Conservation (phyloP, 2,797 vertebrate genomes). For the Darevskia nairensis region DNA sequence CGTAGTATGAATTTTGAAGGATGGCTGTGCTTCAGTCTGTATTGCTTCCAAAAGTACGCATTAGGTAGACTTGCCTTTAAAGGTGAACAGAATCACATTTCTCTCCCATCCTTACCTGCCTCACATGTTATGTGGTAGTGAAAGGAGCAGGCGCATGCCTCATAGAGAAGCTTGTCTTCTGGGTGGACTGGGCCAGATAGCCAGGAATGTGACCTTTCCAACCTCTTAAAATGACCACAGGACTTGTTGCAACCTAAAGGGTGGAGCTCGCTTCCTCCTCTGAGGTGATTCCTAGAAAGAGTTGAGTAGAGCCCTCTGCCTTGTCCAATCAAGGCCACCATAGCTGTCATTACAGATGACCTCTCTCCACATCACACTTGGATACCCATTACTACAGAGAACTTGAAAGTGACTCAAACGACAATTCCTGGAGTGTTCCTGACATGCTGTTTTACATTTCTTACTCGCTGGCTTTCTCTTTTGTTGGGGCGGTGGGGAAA, state of each 20-base stretch:
- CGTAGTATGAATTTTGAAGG: too few species aligned
- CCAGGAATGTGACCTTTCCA: not conserved
- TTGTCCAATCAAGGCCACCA: not conserved
- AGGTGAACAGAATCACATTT: too few species aligned
- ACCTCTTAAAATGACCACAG: not conserved
- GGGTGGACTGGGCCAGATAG: not conserved
- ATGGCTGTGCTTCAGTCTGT: too few species aligned
- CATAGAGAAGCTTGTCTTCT: not conserved
- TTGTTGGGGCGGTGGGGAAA: not conserved
- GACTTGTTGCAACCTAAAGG: not conserved
- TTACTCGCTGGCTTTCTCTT: constrained; percentile 12
- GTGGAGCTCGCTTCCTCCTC: not conserved
- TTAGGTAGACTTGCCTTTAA: too few species aligned
- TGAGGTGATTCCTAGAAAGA: not conserved
- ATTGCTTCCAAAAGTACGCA: too few species aligned
- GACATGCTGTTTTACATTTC: constrained; percentile 31
- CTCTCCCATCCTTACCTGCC: not conserved
- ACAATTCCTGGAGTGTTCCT: not conserved
- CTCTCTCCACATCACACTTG: not conserved
- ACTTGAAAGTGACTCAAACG: not conserved
- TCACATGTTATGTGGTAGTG: not conserved
- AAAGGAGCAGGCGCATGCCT: not conserved
- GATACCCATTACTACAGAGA: not conserved
- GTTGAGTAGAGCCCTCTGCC: not conserved
- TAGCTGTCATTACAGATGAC: not conserved